Conservation (phyloP, 2,113 vertebrate genomes). For the Thamnophis sirtalis region DNA sequence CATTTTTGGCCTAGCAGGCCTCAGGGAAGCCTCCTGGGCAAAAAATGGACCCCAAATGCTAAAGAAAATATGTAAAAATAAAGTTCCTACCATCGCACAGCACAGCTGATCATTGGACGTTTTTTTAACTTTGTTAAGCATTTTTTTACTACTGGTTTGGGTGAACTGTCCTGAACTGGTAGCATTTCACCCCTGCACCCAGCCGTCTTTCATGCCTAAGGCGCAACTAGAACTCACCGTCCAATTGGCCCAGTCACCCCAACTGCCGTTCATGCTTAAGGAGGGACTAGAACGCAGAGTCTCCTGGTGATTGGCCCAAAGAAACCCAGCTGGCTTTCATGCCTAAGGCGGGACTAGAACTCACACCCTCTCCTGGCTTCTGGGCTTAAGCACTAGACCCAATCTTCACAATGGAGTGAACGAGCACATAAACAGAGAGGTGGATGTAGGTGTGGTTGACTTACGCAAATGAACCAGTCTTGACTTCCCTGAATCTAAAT, state of each 20-base stretch:
- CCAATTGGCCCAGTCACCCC: background rate
- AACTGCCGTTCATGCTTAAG: background rate
- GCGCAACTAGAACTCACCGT: too few relatives aligned
- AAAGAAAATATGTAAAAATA: too few relatives aligned
- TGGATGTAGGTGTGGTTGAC: slow-evolving; percentile 54
- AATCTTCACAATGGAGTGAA: background rate
- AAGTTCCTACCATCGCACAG: too few relatives aligned
- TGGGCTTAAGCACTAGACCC: background rate
- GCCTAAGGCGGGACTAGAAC: background rate
- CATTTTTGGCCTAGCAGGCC: too few relatives aligned
- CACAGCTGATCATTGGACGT: too few relatives aligned
- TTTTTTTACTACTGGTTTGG: too few relatives aligned
- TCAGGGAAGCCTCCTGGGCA: too few relatives aligned
- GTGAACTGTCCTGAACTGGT: too few relatives aligned
- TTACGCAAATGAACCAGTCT: slow-evolving; percentile 85
- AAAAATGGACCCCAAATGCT: too few relatives aligned
- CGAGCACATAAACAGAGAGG: background rate
- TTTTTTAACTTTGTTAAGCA: too few relatives aligned
- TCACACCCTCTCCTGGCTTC: background rate
- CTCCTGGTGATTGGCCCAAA: background rate
- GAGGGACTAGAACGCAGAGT: background rate
- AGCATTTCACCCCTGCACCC: too few relatives aligned
- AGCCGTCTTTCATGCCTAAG: background rate
- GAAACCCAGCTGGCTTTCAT: background rate
- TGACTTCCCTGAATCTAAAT: slow-evolving; percentile 73